Evolutionary conservation across 2,113 vertebrate species (phyloP).

Genomic region (Prunella fulvescens): DNA sequence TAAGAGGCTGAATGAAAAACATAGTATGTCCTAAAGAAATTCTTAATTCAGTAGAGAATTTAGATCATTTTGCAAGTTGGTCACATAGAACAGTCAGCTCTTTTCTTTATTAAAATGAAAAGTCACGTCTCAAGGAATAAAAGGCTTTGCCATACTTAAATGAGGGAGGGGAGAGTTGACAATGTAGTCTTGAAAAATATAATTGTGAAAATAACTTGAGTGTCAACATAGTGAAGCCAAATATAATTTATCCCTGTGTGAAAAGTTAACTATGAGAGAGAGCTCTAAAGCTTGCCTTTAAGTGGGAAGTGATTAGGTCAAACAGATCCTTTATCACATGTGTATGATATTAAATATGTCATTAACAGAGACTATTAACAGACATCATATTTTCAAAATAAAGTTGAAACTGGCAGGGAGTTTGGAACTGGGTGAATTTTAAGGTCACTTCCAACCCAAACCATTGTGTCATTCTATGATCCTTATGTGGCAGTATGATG

Average conservation of each 20-base stretch:
- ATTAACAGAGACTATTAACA: not conserved
- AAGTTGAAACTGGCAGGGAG: not conserved
- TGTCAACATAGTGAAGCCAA: not conserved
- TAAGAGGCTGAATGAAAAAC: not conserved
- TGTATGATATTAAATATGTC: not conserved
- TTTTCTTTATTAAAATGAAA: not conserved
- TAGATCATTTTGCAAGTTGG: not conserved
- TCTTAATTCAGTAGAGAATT: not conserved
- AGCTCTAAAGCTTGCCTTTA: not conserved
- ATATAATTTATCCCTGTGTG: not conserved
- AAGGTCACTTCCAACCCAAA: not conserved
- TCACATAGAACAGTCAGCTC: not conserved
- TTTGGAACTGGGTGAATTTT: not conserved
- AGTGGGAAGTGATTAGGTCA: not conserved
- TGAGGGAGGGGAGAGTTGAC: not conserved
- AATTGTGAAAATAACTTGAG: not conserved
- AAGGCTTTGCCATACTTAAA: not conserved
- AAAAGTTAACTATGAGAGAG: not conserved
- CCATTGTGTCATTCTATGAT: not conserved
- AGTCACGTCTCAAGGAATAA: not conserved
- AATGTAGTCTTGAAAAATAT: not conserved
- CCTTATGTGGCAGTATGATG: too few relatives aligned
- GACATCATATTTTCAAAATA: not conserved
- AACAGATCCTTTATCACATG: not conserved
- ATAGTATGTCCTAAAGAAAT: not conserved